Evolutionary conservation across 2,113 vertebrate genomes (phyloP), one percentile per base, ranked within the genome.

Genomic region (Gallinago paraguaiae): DNA sequence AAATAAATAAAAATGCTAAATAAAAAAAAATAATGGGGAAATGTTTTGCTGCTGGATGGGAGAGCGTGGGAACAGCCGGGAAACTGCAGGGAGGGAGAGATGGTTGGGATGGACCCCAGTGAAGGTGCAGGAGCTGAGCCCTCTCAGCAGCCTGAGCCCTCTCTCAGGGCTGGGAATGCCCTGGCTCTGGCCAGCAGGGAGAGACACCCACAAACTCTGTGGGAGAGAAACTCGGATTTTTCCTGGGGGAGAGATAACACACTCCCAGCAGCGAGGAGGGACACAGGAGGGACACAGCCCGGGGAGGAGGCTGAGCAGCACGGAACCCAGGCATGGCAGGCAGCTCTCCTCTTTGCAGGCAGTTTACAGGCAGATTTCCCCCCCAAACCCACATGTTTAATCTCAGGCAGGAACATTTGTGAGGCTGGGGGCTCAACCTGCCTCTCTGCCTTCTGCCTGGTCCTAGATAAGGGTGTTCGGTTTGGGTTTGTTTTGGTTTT

Each of bases 271-370:
- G 54, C 20, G n/a, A 65, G 64, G 13, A 70, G 17, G 15, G 63
- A 69, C 37, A 20, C 54, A 10, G 35, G 30, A 54, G 19, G 35
- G 17, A 54, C 24, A 9, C 0, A 0, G 67, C 7, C 31, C 68
- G 18, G 33, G 20, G 31, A 46, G 12, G 17, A 48, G 25, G 16
- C 14, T 77, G 53, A 4, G 54, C 24, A 2, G 0, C 0, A 0
- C 35, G 27, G 25, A 54, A 24, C 14, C 0, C 0, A 3, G 22
- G 48, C 13, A 6, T 11, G 3, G 11, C 48, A 43, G 39, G 39
- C 33, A 27, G 28, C 69, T 23, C 37, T 33, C 10, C 35, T 63
- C 61, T 79, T 39, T n/a, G 15, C 90, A 76, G 81, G 19, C 0
- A 1, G 18, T 83, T 23, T 70, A 16, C 75, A 14, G n/a, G 43